Evolutionary conservation across 2,888 invertebrate species (phyloP), one percentile per base, ranked within the genome.

Genomic region (Synergus japonicus): DNA sequence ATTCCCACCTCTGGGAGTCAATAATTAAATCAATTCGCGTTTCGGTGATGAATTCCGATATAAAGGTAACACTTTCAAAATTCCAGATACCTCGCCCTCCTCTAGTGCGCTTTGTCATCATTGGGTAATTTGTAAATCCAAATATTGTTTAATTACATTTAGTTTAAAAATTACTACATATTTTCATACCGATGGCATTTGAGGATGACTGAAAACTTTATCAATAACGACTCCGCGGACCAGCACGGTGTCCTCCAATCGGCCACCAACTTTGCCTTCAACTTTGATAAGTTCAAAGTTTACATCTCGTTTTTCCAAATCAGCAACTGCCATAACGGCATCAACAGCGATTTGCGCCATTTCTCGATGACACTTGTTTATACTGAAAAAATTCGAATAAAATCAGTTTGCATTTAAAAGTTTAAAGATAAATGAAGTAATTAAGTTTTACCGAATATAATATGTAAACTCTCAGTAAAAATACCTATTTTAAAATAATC

Each of bases 271-370:
- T 93, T 99, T 99, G 29, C 98, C 98, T 91, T 98, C 98, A 80
- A 99, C 96, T 93, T 99, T 99, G 92, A 99, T 99, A 87, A 99
- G 94, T 93, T 99, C 99, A 93, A 99, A 99, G 93, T 99, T 99
- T 0, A 99, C 99, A 93, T 99, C 99, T 80, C 96, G 95, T 85
- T 96, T 96, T 88, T 97, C 96, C 86, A 99, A 93, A 92, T 99
- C 98, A 7, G 99, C 99, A 8, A 99, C 99, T 66, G 98, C 96
- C 85, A 99, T 94, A 0, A 99, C 97, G 4, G 99, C 99, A 94
- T 99, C 94, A 0, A 99, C 99, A 81, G 99, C 99, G 92, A 99
- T 99, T 93, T 99, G 98, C 12, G 99, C 99, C 97, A 99, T 98
- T 93, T 98, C 96, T 76, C 97, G 94, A 90, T 99, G 98, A 89